Conservation (phyloP, 2,888 invertebrate genomes). For the Drepanosiphum platanoidis region DNA sequence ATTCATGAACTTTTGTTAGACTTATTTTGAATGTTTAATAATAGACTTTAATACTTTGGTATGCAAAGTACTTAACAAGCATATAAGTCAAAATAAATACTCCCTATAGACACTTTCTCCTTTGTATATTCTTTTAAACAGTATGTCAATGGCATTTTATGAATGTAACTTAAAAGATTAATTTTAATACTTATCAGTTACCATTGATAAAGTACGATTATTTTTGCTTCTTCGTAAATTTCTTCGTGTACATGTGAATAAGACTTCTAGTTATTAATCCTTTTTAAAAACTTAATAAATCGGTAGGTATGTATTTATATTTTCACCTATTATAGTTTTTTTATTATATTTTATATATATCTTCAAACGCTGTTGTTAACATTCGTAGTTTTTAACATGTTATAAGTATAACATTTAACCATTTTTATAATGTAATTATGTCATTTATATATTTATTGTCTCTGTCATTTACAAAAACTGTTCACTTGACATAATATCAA, state of each 20-base stretch:
- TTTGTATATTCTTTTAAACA: neutral
- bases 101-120: neutral
- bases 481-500: too few relatives aligned
- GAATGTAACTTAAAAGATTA: neutral
- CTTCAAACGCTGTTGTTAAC: too few relatives aligned
- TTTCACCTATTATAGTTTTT: neutral
- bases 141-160: neutral
- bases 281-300: neutral
- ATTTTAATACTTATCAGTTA: neutral
- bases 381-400: too few relatives aligned
- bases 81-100: neutral
- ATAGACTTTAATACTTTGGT: neutral
- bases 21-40: neutral
- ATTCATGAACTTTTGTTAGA: neutral
- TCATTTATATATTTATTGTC: too few relatives aligned
- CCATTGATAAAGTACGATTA: neutral
- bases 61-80: neutral
- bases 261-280: neutral
- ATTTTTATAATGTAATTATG: too few relatives aligned
- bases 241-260: neutral
- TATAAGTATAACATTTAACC: too few relatives aligned
- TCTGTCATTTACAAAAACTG: too few relatives aligned
- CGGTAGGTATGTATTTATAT: neutral
- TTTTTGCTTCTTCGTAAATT: neutral
- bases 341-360: too few relatives aligned